phyloP scores from a whole-genome alignment of 2,113 vertebrate species.

The Python bivittatus region DNA sequence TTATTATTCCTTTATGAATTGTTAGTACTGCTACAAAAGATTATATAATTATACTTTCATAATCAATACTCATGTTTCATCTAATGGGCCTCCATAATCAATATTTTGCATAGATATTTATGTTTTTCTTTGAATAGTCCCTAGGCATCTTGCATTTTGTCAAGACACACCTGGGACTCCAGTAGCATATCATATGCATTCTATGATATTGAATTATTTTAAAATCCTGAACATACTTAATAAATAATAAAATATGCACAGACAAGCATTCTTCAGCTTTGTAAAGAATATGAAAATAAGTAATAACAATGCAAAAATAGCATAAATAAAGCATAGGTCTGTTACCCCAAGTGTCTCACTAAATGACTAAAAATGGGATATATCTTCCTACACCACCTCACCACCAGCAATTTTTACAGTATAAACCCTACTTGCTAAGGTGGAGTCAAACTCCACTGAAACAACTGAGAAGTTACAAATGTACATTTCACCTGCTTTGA shows the following conservation, averaged over 20 bases:
- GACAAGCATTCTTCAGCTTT: not conserved
- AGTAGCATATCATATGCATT: not conserved
- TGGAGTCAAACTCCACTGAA: constrained; percentile 10
- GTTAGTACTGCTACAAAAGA: constrained; percentile 61
- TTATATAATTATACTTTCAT: constrained; percentile 67
- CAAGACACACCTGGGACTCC: not conserved
- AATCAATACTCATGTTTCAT: constrained; percentile 61
- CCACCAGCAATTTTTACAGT: not conserved
- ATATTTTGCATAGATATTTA: not conserved
- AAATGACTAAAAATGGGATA: too few relatives aligned
- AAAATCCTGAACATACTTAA: not conserved
- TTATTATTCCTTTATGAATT: constrained; percentile 72
- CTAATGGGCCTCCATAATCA: constrained; percentile 40
- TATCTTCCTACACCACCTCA: too few relatives aligned
- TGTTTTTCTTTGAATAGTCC: not conserved
- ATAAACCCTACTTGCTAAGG: not conserved
- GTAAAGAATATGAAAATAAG: too few relatives aligned
- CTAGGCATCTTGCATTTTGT: not conserved
- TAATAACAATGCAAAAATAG: not conserved
- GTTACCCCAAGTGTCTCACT: too few relatives aligned
- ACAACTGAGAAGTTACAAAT: not conserved
- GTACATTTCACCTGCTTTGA: not conserved
- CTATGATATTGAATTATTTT: not conserved
- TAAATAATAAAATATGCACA: not conserved
- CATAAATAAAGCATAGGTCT: not conserved